phyloP scores from a whole-genome alignment of 92 coral and sea anemone species.

The Pocillopora grandis region DNA sequence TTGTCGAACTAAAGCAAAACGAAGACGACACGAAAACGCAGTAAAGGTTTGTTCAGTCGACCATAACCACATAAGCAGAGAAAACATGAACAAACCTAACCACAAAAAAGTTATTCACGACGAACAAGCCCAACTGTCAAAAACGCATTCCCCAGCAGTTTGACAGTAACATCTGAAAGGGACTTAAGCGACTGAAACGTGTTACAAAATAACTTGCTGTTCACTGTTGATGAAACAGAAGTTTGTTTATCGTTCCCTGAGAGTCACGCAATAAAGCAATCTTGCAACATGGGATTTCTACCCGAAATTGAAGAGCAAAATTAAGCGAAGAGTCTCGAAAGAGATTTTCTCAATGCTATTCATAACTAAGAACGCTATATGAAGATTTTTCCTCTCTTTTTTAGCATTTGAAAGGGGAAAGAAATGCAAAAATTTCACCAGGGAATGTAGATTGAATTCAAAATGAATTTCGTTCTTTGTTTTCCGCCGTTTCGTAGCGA shows the following conservation, averaged over 20 bases:
- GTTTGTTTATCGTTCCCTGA: slow-evolving; percentile 15
- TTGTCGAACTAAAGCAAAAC: not conserved
- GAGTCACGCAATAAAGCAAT: slow-evolving; percentile 33
- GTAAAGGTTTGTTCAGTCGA: slow-evolving; percentile 3
- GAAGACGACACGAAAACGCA: slow-evolving; percentile 9
- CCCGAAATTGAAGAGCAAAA: not conserved
- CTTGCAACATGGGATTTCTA: not conserved
- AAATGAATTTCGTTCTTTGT: slow-evolving; percentile 10
- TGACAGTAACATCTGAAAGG: not conserved
- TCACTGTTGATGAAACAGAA: slow-evolving; percentile 2
- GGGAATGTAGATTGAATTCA: not conserved
- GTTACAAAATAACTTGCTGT: not conserved
- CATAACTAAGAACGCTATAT: not conserved
- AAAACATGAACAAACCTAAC: not conserved
- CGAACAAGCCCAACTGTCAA: not conserved
- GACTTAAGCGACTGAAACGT: not conserved
- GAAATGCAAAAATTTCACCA: slow-evolving; percentile 7
- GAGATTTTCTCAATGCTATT: not conserved
- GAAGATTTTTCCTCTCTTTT: not conserved
- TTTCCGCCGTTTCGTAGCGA: not conserved
- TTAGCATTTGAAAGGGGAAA: not conserved
- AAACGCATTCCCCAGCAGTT: not conserved
- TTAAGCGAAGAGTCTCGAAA: not conserved
- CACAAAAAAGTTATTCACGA: not conserved
- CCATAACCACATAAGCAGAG: slow-evolving; percentile 6